Percentiles rank a stretch among this genome's conserved stretches.
These are phyloP conservation scores for Auanema sp. DNA, from an alignment of 2,888 invertebrate species.

Conservation along the genomic window DNA sequence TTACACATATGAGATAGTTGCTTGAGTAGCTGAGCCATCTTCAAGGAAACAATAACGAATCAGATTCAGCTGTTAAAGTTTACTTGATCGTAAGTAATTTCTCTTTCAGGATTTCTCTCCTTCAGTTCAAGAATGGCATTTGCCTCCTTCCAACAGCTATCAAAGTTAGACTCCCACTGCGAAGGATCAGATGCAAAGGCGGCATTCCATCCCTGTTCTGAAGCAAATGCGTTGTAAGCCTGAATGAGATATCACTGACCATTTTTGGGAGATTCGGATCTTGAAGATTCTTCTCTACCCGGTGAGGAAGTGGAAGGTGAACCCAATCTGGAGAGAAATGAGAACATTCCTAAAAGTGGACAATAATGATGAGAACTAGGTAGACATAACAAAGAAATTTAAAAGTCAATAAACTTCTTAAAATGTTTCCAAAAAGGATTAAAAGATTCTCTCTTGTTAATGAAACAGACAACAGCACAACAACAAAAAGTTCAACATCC, in stretches of 20 bases:
- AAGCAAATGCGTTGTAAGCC: no score
- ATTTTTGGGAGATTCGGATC: conserved; percentile 5
- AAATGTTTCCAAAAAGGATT: no score
- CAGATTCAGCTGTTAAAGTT: not conserved
- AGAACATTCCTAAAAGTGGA: conserved; percentile 15
- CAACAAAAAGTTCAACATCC: not conserved
- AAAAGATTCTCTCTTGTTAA: not conserved
- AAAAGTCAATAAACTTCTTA: not conserved
- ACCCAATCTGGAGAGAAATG: conserved; percentile 15
- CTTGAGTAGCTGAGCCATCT: conserved; percentile 39
- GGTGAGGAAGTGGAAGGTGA: conserved; percentile 8
- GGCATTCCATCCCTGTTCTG: conserved; percentile 28
- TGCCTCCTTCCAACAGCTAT: conserved; percentile 33
- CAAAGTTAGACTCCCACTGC: conserved; percentile 55
- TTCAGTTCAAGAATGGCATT: conserved; percentile 36
- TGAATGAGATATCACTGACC: conserved; percentile 1
- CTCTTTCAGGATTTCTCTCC: conserved; percentile 30
- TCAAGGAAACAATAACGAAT: not conserved
- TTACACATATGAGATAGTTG: conserved; percentile 49
- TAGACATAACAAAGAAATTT: not conserved
- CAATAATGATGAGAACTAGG: not conserved
- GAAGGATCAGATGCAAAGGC: conserved; percentile 60
- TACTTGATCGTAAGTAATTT: conserved; percentile 37
- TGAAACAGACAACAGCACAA: not conserved
- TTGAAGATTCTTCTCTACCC: not conserved